Evolutionary conservation across 2,113 vertebrate species (phyloP), one percentile per base, ranked within the genome.

Genomic region (Coptodon bakossiorum): DNA sequence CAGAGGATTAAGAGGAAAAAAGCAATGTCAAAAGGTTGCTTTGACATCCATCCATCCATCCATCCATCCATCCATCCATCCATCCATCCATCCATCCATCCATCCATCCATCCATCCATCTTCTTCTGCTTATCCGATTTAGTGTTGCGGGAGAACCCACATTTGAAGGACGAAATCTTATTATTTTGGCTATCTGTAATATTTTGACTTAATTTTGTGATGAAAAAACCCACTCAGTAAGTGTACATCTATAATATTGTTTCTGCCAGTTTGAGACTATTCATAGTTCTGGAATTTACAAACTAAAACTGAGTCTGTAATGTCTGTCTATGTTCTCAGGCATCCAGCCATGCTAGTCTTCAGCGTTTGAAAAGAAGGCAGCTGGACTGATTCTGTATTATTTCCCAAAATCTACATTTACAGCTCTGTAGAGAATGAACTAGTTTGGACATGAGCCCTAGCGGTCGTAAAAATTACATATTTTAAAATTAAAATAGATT

Each of bases 121-220:
- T 66, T n/a, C 31, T 1, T 66, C 61, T 38, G 17, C 10, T 38
- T 38, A 66, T 66, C 61, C 61, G 38, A 66, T 36, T 36, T 36
- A n/a, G 61, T 2, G 17, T n/a, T 66, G 61, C 4, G 1, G 19
- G 19, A 66, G 0, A 27, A 0, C 24, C 43, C 0, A 78, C 71
- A 50, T 76, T 50, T 29, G 24, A 78, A 50, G 16, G 6, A 50
- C 19, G 24, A 78, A 76, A 29, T 76, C 14, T 2, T 22, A 68
- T 22, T 22, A 40, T 14, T 40, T 40, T n/a, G 24, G 6, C 14
- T 0, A 50, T 29, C 71, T 29, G 68, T 27, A 76, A 76, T 40
- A 76, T 45, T 76, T 48, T 29, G 71, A 27, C 43, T 76, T 50
- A 29, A 76, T 76, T 76, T 76, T 0, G 43, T 29, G 14, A 45